phyloP scores from a whole-genome alignment of 1,140 invertebrate genomes.

The Nymphalis io region DNA sequence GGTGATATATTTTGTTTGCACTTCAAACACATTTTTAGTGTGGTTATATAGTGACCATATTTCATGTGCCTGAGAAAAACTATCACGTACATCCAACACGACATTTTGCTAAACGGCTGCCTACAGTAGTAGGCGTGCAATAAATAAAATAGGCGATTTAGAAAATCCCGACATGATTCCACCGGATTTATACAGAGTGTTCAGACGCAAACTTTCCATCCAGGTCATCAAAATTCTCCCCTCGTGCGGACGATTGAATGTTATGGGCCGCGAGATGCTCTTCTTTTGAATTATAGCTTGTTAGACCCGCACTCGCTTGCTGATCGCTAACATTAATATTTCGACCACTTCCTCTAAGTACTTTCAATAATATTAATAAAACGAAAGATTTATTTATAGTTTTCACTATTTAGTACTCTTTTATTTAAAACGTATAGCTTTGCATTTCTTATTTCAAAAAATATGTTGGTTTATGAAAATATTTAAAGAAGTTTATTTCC shows the following conservation, averaged over 20 bases:
- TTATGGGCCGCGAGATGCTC: constrained; percentile 69
- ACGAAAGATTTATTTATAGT: too few relatives aligned
- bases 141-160: constrained; percentile 76
- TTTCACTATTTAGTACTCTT: too few relatives aligned
- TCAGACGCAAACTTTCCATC: constrained; percentile 68
- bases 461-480: too few relatives aligned
- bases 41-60: constrained; percentile 2
- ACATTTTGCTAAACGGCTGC: constrained; percentile 53
- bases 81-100: constrained; percentile 26
- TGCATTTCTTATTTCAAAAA: too few relatives aligned
- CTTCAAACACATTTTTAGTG: neutral
- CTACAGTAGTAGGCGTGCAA: constrained; percentile 57
- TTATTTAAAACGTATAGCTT: too few relatives aligned
- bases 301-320: constrained; percentile 56
- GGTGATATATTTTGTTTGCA: neutral
- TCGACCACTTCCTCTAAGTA: constrained; percentile 1
- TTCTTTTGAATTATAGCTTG: constrained; percentile 64
- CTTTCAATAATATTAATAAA: neutral
- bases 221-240: constrained; percentile 75
- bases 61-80: constrained; percentile 19
- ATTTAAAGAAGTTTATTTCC: too few relatives aligned
- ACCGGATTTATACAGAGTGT: constrained; percentile 72
- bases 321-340: constrained; percentile 37
- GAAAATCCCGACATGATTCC: constrained; percentile 72
- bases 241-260: constrained; percentile 76